Evolutionary conservation across 53 echinoderm and acorn worm species (phyloP).

Genomic region (Patiria pectinifera): DNA sequence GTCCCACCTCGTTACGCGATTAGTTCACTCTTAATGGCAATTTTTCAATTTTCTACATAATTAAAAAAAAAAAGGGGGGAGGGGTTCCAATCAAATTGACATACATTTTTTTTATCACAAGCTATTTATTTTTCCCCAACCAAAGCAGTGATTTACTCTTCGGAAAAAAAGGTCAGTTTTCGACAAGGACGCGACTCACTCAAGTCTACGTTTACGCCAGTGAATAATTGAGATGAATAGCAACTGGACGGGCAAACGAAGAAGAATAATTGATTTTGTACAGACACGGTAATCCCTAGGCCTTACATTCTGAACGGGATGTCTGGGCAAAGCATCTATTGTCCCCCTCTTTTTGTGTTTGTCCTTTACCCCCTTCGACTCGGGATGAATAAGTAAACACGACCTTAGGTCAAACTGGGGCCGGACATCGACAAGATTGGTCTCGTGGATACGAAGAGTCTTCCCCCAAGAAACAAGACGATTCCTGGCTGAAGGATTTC

Average conservation of each 20-base stretch:
- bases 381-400: constrained; percentile 48
- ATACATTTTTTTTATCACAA: no score
- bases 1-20: no score
- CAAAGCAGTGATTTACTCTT: not conserved
- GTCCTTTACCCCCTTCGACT: not conserved
- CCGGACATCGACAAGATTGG: not conserved
- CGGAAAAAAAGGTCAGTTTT: not conserved
- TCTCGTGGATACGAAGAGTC: constrained; percentile 26
- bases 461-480: not conserved
- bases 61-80: no score
- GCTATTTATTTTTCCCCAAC: no score
- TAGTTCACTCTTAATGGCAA: no score
- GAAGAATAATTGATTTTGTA: not conserved
- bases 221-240: not conserved
- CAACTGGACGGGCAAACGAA: not conserved
- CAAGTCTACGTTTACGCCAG: not conserved
- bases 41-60: no score
- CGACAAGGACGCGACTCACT: not conserved
- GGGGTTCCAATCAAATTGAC: no score
- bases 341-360: not conserved
- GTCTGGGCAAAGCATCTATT: constrained; percentile 33
- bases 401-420: not conserved
- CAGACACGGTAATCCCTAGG: not conserved
- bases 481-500: not conserved
- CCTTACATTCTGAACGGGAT: not conserved